Conservation (phyloP, 2,113 vertebrate species). For the Gadus macrocephalus region DNA sequence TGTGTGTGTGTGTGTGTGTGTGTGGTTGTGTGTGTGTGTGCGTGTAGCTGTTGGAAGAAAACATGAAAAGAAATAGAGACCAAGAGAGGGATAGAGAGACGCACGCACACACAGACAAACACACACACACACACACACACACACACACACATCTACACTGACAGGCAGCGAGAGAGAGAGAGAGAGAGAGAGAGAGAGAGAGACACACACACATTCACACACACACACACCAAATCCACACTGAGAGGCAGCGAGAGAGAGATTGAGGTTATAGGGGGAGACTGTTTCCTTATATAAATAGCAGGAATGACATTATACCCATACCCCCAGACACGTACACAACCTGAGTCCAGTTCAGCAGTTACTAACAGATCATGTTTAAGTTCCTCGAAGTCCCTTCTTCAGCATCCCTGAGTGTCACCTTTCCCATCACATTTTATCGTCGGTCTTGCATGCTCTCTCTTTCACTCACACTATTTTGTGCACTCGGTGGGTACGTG, state of each 20-base stretch:
- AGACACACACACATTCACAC: no score
- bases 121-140: neutral
- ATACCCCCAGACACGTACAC: constrained; percentile 8
- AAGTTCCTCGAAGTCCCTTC: constrained; percentile 61
- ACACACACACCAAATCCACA: neutral
- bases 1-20: neutral
- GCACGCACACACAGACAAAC: neutral
- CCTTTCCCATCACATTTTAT: constrained; percentile 3
- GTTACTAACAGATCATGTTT: constrained; percentile 46
- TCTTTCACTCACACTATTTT: no score
- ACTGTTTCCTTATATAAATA: no score
- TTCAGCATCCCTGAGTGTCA: constrained; percentile 20
- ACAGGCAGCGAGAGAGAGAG: constrained; percentile 2
- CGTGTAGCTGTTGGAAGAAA: neutral
- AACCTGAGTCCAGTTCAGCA: constrained; percentile 45
- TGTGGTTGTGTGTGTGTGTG: neutral
- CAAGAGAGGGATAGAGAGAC: no score
- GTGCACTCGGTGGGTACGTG: no score
- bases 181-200: no score
- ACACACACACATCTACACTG: no score
- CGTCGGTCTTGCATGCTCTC: no score
- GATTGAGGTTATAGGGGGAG: no score
- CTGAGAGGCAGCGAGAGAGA: neutral
- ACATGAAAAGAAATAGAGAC: no score
- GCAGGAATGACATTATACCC: no score